A percentile compares a stretch with the other conserved stretches of the same genome.
phyloP scores from a whole-genome alignment of 2,113 vertebrate species.

The Nothocercus nigrocapillus region DNA sequence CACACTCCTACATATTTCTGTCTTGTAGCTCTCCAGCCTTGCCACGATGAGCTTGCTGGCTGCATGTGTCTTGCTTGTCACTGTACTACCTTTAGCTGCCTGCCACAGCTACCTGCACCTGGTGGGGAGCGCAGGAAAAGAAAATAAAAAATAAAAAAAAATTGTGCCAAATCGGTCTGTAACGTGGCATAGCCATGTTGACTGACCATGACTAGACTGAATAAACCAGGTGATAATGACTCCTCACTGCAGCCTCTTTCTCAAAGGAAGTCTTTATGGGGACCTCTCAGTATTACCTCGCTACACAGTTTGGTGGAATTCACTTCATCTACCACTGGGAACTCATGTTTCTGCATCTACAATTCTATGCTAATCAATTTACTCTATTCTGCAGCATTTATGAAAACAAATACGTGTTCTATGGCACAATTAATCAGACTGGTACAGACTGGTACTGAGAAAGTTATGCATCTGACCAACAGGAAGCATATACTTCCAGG shows the following conservation, averaged over 20 bases:
- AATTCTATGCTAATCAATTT: not conserved
- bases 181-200: fast-evolving
- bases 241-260: not conserved
- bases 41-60: not conserved
- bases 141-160: too few species aligned
- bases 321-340: not conserved
- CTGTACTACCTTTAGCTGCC: not conserved
- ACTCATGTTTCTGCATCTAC: not conserved
- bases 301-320: not conserved
- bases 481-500: too few species aligned
- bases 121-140: too few species aligned
- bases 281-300: not conserved
- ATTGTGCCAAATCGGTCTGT: fast-evolving
- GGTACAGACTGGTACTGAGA: too few species aligned
- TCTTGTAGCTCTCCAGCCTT: not conserved
- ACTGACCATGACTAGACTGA: not conserved
- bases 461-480: too few species aligned
- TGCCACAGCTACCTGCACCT: not conserved
- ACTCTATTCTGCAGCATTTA: not conserved
- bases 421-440: not conserved
- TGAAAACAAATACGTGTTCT: not conserved
- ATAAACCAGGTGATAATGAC: not conserved
- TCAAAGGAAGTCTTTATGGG: not conserved
- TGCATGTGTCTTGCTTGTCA: not conserved
- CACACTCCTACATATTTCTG: not conserved